Percentiles rank a stretch among this genome's conserved stretches.
Evolutionary conservation across 1,140 invertebrate genomes (phyloP).

Genomic region (Triops longicaudatus): DNA sequence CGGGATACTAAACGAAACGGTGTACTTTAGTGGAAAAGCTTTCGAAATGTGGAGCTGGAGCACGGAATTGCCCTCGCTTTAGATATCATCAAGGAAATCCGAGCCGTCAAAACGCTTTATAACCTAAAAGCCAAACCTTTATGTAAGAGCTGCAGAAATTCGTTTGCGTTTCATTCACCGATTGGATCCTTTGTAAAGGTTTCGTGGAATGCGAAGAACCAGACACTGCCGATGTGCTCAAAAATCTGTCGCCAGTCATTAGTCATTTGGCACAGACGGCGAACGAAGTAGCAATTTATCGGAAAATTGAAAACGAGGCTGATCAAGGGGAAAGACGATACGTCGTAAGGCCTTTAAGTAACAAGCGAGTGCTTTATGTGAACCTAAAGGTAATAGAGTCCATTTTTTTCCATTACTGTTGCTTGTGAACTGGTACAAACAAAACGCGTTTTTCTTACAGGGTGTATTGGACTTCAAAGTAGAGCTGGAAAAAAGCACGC

Average conservation of each 20-base stretch:
- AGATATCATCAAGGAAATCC: constrained; percentile 47
- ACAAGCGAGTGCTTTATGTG: neutral
- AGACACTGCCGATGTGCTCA: neutral
- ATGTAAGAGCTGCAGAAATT: constrained; percentile 36
- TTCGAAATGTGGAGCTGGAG: constrained; percentile 45
- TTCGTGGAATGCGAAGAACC: constrained; percentile 1
- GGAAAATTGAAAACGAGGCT: neutral
- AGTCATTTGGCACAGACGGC: neutral
- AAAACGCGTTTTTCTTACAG: neutral
- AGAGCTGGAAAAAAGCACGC: constrained; percentile 31
- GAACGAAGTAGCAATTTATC: neutral
- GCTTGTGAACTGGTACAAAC: neutral
- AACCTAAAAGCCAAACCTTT: constrained; percentile 46
- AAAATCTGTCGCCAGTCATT: neutral
- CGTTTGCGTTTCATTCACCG: neutral
- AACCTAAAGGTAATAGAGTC: neutral
- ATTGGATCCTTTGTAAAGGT: neutral
- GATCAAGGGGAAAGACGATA: neutral
- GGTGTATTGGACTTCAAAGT: neutral
- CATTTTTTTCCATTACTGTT: neutral
- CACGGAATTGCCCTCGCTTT: constrained; percentile 47
- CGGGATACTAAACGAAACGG: neutral
- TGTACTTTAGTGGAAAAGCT: constrained; percentile 36
- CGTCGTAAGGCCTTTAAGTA: neutral
- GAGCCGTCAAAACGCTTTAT: constrained; percentile 53